These are phyloP conservation scores for Drosophila jambulina DNA, from an alignment of 1,140 invertebrate species.

Conservation along the genomic window DNA sequence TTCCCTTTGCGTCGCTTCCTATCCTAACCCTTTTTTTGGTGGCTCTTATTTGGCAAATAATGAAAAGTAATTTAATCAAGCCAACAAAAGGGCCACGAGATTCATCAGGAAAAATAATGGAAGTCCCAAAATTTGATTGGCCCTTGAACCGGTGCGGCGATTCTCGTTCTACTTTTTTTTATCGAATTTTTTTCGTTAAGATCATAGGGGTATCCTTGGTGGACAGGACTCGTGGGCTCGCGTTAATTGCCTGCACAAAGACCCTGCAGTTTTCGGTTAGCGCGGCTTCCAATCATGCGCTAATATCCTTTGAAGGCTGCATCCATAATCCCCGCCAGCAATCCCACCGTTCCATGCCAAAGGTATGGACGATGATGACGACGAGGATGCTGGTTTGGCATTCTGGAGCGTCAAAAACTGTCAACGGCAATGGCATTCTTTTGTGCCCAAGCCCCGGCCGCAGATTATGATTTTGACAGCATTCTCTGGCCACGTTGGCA, in stretches of 20 bases:
- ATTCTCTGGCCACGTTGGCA: slow-evolving; percentile 24
- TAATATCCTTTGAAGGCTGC: slow-evolving; percentile 71
- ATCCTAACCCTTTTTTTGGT: not conserved
- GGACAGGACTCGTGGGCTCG: slow-evolving; percentile 13
- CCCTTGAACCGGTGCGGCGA: slow-evolving; percentile 33
- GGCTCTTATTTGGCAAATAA: slow-evolving; percentile 78
- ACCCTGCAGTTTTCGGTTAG: slow-evolving; percentile 57
- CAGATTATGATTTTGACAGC: slow-evolving; percentile 81
- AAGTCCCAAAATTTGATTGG: slow-evolving; percentile 67
- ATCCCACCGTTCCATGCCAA: slow-evolving; percentile 20
- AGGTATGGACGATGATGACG: slow-evolving; percentile 10
- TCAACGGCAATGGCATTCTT: slow-evolving; percentile 70
- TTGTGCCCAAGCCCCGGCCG: slow-evolving; percentile 60
- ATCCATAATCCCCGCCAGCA: slow-evolving; percentile 26
- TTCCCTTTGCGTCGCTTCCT: slow-evolving; percentile 4
- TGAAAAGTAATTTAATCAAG: slow-evolving; percentile 84
- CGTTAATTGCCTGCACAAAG: slow-evolving; percentile 67
- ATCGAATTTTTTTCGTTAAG: not conserved
- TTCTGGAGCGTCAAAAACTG: slow-evolving; percentile 56
- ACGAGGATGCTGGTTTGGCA: slow-evolving; percentile 51
- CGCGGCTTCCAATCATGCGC: slow-evolving; percentile 69
- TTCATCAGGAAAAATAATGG: slow-evolving; percentile 52
- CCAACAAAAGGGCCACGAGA: slow-evolving; percentile 68
- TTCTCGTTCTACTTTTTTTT: not conserved
- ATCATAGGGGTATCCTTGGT: slow-evolving; percentile 6